phyloP scores from a whole-genome alignment of 2,113 vertebrate species.

The Dipodomys merriami region DNA sequence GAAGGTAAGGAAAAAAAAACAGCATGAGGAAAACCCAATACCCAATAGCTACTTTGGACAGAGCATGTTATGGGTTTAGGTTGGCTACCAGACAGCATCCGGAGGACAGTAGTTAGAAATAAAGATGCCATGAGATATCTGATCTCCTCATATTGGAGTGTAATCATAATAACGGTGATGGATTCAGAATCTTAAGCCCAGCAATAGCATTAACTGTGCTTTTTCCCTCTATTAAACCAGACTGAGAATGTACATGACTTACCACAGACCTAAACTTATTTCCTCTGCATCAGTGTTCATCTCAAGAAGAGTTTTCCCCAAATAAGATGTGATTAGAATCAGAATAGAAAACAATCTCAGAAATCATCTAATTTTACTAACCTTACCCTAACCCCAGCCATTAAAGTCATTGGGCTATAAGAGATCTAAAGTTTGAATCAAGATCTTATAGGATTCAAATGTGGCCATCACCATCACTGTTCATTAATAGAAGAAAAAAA shows the following conservation, averaged over 20 bases:
- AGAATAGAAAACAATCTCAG: not conserved
- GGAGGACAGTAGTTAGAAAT: not conserved
- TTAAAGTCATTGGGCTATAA: not conserved
- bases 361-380: not conserved
- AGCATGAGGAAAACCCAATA: not conserved
- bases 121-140: not conserved
- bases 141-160: not conserved
- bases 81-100: rapidly evolving
- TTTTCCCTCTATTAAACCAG: not conserved
- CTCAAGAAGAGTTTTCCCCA: not conserved
- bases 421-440: not conserved
- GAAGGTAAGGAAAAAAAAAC: not conserved
- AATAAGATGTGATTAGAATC: not conserved
- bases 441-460: not conserved
- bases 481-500: not conserved
- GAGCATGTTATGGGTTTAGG: rapidly evolving
- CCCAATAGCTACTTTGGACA: not conserved
- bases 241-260: not conserved
- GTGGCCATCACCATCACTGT: not conserved
- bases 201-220: not conserved
- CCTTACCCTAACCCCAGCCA: not conserved
- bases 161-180: not conserved
- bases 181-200: not conserved
- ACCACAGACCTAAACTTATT: not conserved
- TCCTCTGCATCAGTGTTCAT: too few relatives aligned